Evolutionary conservation across 2,113 vertebrate species (phyloP).

Genomic region (Tychaedon coryphoeus): DNA sequence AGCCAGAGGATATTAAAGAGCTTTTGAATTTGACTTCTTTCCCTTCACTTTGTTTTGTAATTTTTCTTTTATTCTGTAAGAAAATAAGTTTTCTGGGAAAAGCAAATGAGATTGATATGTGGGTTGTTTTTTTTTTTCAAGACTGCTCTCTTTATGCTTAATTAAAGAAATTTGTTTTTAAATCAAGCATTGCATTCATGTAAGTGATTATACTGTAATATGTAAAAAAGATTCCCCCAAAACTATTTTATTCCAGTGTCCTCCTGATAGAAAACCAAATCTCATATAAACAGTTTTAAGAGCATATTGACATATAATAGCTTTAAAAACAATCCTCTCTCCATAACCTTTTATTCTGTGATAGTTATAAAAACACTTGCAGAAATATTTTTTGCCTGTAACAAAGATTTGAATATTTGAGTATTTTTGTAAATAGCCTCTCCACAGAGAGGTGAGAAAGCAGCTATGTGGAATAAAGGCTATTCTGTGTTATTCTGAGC

Average conservation of each 20-base stretch:
- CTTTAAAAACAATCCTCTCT: background rate
- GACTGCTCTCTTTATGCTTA: background rate
- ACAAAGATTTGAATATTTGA: background rate
- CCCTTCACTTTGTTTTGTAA: background rate
- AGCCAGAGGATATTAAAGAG: background rate
- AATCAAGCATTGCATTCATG: background rate
- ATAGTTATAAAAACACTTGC: background rate
- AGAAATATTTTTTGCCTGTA: background rate
- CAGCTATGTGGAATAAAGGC: background rate
- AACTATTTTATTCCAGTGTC: background rate
- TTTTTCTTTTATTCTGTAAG: background rate
- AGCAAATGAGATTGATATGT: background rate
- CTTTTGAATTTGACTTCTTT: background rate
- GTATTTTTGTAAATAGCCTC: background rate
- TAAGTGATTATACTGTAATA: background rate
- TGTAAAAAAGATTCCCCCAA: background rate
- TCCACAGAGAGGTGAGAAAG: background rate
- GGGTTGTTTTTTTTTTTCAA: accelerated
- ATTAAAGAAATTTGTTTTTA: background rate
- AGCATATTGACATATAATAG: background rate
- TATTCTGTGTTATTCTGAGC: background rate
- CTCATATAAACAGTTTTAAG: background rate
- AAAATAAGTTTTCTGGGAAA: background rate
- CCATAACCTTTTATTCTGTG: background rate
- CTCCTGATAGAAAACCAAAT: background rate